Conservation (phyloP, 2,888 invertebrate species). For the Lepetodrilus schrolli region DNA sequence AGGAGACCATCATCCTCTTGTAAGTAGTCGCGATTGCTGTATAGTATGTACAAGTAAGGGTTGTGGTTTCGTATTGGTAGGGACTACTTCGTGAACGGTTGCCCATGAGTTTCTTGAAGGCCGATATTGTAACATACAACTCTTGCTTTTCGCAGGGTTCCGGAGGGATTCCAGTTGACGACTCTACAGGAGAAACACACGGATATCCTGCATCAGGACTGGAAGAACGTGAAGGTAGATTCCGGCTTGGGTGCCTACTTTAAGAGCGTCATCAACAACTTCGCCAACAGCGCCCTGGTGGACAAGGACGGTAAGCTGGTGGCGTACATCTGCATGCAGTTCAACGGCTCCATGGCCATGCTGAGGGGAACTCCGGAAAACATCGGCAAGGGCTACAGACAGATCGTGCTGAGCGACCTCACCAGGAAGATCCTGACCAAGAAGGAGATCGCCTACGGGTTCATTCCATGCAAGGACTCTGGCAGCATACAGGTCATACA, state of each 20-base stretch:
- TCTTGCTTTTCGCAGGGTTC: conserved; percentile 57
- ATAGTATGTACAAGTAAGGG: too few species aligned
- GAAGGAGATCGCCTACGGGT: conserved; percentile 61
- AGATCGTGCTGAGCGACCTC: conserved; percentile 60
- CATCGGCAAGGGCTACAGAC: conserved; percentile 58
- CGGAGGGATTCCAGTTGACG: conserved; percentile 55
- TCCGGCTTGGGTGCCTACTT: conserved; percentile 62
- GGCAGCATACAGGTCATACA: conserved; percentile 56
- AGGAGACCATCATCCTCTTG: too few species aligned
- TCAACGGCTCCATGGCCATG: conserved; percentile 68
- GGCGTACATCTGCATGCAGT: conserved; percentile 69
- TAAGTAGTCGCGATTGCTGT: too few species aligned
- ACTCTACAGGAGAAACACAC: conserved; percentile 55
- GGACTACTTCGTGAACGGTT: too few species aligned
- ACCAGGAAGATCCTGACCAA: conserved; percentile 56
- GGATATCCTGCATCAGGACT: conserved; percentile 49
- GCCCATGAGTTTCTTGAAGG: too few species aligned
- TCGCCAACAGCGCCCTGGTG: conserved; percentile 63
- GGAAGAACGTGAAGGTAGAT: conserved; percentile 54
- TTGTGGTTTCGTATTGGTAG: too few species aligned
- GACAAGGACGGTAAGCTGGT: conserved; percentile 54
- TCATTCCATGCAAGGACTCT: conserved; percentile 61
- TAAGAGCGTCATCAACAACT: conserved; percentile 59
- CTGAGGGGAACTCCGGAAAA: conserved; percentile 62
- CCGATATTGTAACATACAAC: too few species aligned